Evolutionary conservation across 1,140 invertebrate genomes (phyloP).

Genomic region (Orchesella cincta): DNA sequence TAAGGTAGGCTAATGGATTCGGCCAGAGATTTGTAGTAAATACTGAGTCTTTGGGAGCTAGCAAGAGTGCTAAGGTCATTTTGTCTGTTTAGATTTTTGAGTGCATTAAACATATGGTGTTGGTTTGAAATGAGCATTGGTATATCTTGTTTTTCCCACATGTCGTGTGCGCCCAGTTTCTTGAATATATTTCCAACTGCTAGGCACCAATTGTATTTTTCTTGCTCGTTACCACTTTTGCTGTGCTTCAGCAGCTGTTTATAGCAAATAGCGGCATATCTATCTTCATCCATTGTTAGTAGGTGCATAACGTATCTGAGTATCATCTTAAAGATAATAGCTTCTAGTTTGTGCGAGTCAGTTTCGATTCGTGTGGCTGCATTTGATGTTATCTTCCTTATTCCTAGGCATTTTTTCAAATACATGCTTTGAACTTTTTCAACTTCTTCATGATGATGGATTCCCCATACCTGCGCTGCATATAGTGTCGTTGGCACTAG

Average conservation of each 20-base stretch:
- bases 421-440: constrained; percentile 20
- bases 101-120: too few species aligned
- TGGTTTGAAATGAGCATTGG: too few species aligned
- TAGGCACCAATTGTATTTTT: constrained; percentile 21
- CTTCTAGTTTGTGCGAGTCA: not conserved
- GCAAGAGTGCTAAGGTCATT: too few species aligned
- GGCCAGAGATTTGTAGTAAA: too few species aligned
- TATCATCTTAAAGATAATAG: not conserved
- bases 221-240: not conserved
- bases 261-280: not conserved
- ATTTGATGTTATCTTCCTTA: not conserved
- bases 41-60: too few species aligned
- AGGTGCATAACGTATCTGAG: not conserved
- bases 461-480: constrained; percentile 11
- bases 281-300: not conserved
- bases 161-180: too few species aligned
- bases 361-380: not conserved
- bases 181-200: constrained; percentile 5
- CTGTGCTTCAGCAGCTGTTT: not conserved
- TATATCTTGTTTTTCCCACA: too few species aligned
- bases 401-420: not conserved
- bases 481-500: constrained; percentile 8
- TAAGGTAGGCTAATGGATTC: too few species aligned
- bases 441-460: not conserved
- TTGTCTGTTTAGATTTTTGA: too few species aligned